Conservation (phyloP, 1,140 invertebrate species). For the Stegodyphus mimosarum region DNA sequence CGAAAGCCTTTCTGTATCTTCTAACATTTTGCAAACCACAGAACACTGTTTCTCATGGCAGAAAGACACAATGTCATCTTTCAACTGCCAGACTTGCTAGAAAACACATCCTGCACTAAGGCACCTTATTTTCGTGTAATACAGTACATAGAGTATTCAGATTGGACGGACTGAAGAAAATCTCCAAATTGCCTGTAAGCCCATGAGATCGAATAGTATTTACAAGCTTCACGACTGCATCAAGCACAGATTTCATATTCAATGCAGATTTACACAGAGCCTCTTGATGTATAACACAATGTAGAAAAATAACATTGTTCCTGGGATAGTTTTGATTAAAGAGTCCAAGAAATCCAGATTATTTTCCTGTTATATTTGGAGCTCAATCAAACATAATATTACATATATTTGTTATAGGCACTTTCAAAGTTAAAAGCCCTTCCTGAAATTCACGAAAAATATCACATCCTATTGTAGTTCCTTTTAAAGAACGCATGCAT, state of each 20-base stretch:
- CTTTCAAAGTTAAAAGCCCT: constrained; percentile 15
- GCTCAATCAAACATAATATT: constrained; percentile 34
- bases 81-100: not conserved
- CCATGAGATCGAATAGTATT: constrained; percentile 24
- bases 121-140: constrained; percentile 10
- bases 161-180: constrained; percentile 19
- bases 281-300: constrained; percentile 51
- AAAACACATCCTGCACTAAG: not conserved
- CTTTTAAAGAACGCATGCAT: constrained; percentile 26
- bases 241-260: constrained; percentile 42
- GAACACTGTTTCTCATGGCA: constrained; percentile 22
- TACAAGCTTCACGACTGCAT: constrained; percentile 27
- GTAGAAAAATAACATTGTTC: constrained; percentile 29
- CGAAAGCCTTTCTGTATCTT: constrained; percentile 19
- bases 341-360: constrained; percentile 32
- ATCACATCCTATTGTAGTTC: constrained; percentile 29
- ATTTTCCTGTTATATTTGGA: constrained; percentile 32
- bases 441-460: constrained; percentile 37
- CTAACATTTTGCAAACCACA: constrained; percentile 14
- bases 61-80: not conserved
- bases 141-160: constrained; percentile 18
- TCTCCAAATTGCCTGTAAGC: constrained; percentile 10
- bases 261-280: constrained; percentile 56
- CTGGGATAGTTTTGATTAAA: constrained; percentile 40
- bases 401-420: constrained; percentile 22